Base-by-base conservation (phyloP, 2,797 vertebrate genomes). In the Enteromius trimaculatus region DNA sequence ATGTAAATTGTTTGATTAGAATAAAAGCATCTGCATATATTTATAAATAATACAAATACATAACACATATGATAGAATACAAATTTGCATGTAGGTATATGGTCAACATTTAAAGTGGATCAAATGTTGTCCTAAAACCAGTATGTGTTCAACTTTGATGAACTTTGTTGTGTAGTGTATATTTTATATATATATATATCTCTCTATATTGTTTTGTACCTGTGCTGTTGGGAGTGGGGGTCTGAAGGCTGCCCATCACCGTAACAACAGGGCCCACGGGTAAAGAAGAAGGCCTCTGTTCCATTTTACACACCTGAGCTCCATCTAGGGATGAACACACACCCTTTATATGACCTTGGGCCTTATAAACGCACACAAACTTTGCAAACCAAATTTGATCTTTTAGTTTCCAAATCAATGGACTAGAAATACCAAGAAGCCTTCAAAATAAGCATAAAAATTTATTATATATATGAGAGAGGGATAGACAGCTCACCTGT, bases 161-260 rank as follows among this genome's bases (percentile, higher is more conserved):
- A 42, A 42, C 9, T 42, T 10, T 42, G 39, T 42, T 42, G 10
- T 10, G 9, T 11, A 42, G 39, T 42, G 39, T 42, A 42, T 42
- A 11, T 8, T 37, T 7, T 10, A 10, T 42, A 10, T 8, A 8
- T 9, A 39, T 11, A 10, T 10, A 42, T 42, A 42, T 10, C 6
- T 37, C 6, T 6, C 6, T 37, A 37, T 37, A n/a, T n/a, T n/a
- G n/a, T n/a, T n/a, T n/a, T n/a, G n/a, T 91, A 99, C 98, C 98
- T 97, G 98, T 99, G 94, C 98, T 99, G 91, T 98, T 98, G 91
- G 98, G 97, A 89, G 98, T 99, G 79, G 97, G 97, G 85, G 97
- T 99, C 93, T 99, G 98, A 91, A 96, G 94, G 92, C 95, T 98
- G 88, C 97, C 97, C 88, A 99, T 96, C 6, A 97, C 93, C 31